Conservation (phyloP, 2,888 invertebrate genomes). For the Cheilosia scutellata region DNA sequence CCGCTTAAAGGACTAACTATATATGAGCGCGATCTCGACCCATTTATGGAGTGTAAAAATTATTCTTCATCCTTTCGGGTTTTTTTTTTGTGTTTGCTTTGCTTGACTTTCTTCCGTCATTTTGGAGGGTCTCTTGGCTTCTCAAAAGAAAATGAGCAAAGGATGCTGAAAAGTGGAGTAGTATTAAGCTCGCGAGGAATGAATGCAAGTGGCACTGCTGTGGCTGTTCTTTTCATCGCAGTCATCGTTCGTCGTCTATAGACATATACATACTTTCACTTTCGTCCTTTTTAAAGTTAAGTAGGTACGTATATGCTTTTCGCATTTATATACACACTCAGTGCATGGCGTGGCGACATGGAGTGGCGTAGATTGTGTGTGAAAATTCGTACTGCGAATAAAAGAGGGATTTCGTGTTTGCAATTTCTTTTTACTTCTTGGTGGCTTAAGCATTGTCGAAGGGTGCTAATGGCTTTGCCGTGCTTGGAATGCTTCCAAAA, state of each 20-base stretch:
- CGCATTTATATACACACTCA: background rate
- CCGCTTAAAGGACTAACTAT: constrained; percentile 35
- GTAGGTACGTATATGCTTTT: constrained; percentile 44
- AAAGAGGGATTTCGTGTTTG: constrained; percentile 55
- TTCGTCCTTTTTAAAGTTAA: constrained; percentile 31
- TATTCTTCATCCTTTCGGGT: constrained; percentile 19
- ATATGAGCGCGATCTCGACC: constrained; percentile 56
- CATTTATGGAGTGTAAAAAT: constrained; percentile 58
- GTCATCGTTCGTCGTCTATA: constrained; percentile 28
- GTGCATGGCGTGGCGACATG: too few species aligned
- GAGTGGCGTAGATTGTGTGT: constrained; percentile 40
- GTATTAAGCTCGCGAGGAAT: constrained; percentile 57
- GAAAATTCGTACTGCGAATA: constrained; percentile 44
- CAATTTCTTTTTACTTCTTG: constrained; percentile 39
- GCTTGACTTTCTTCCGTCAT: background rate
- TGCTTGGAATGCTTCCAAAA: constrained; percentile 70
- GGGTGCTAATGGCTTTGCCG: constrained; percentile 70
- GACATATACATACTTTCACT: constrained; percentile 32
- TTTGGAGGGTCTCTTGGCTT: constrained; percentile 8
- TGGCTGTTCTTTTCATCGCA: constrained; percentile 38
- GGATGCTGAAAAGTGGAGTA: constrained; percentile 57
- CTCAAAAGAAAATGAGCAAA: constrained; percentile 57
- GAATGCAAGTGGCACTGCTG: constrained; percentile 57
- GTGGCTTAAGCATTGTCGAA: constrained; percentile 63
- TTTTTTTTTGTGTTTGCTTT: constrained; percentile 2